Base-by-base conservation (phyloP, 2,113 vertebrate species). In the Microtus ochrogaster region DNA sequence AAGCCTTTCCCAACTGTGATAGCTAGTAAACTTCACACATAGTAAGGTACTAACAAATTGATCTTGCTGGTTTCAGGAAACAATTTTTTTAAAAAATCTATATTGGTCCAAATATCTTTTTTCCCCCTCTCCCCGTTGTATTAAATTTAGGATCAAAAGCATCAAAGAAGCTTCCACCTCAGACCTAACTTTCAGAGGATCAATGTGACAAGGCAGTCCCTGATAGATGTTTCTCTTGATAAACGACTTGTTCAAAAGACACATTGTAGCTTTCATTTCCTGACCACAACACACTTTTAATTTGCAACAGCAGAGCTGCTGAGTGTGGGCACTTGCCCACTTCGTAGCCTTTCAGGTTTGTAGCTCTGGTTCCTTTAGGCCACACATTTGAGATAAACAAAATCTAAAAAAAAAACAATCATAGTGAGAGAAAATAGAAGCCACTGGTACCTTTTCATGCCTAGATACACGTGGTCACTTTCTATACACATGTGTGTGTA, bases 191-290 rank as follows among this genome's bases (percentile, higher is more conserved):
- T 99, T 98, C 97, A 98, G 98, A 98, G 98, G 98, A 98, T 98
- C 98, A 98, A 97, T 98, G 98, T 99, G 98, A 99, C 99, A 99
- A 99, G 98, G 98, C 98, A 97, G 98, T 98, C 97, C 98, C 98
- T 98, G 98, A 99, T 99, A 99, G 98, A 99, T 99, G 98, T 98
- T 98, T 98, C 98, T 99, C 98, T 98, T 99, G 98, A 99, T 99
- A 99, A 99, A 99, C 96, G 98, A 99, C 98, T 99, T 98, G 98
- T 99, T 99, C 99, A 99, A 99, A 99, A 98, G 98, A 99, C 98
- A 99, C 98, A 99, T 98, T 98, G 99, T 98, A 99, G 98, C 98
- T 99, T 99, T 99, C 98, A 99, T 99, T 99, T 99, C 98, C 99
- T 99, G 98, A 98, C 98, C 98, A 98, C 98, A 99, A 98, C 98